These are phyloP conservation scores for Holacanthella duospinosa DNA, from an alignment of 2,888 invertebrate genomes.

Conservation along the genomic window DNA sequence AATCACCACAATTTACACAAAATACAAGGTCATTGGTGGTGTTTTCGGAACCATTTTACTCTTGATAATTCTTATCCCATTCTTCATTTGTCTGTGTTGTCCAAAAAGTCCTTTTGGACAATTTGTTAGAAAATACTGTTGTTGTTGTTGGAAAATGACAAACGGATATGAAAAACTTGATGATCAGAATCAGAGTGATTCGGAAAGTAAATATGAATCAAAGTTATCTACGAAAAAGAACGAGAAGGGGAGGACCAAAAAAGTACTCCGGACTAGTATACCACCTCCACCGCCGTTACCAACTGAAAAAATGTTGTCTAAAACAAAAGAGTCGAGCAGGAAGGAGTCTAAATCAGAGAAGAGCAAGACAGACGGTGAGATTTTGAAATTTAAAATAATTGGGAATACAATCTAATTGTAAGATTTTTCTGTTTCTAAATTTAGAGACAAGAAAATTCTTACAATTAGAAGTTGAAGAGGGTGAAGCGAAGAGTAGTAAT, in stretches of 20 bases:
- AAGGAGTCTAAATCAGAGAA: neutral
- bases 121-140: neutral
- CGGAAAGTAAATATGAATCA: neutral
- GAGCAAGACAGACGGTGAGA: neutral
- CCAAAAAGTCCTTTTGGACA: neutral
- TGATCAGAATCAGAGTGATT: neutral
- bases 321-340: too few species aligned
- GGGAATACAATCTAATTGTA: neutral
- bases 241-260: neutral
- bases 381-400: too few species aligned
- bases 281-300: neutral
- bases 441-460: neutral
- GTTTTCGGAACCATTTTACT: neutral
- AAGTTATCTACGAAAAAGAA: neutral
- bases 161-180: neutral
- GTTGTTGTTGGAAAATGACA: conserved; percentile 1
- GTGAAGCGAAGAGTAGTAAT: neutral
- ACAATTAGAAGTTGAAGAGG: neutral
- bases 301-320: neutral
- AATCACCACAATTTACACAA: neutral
- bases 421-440: conserved; percentile 1
- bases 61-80: neutral
- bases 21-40: neutral
- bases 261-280: neutral
- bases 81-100: neutral